A percentile compares a stretch with the other conserved stretches of the same genome.
Evolutionary conservation across 2,113 vertebrate genomes (phyloP).

Genomic region (Pyxicephalus adspersus): DNA sequence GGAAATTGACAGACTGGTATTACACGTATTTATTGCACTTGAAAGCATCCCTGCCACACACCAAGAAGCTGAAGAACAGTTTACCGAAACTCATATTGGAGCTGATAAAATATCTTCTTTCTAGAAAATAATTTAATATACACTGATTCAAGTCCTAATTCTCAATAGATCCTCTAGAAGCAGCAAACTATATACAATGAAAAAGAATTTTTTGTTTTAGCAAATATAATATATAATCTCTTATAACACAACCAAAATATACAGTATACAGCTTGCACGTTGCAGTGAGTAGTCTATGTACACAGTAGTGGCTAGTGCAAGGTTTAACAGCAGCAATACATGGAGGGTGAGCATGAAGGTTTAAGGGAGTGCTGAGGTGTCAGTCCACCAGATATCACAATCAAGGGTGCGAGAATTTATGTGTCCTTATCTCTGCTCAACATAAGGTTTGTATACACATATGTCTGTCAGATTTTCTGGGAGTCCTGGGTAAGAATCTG

Average conservation of each 20-base stretch:
- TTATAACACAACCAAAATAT: slow-evolving; percentile 60
- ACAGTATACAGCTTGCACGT: slow-evolving; percentile 51
- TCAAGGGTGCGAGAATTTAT: no score
- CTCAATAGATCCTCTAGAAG: slow-evolving; percentile 62
- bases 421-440: no score
- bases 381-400: no score
- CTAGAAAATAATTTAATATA: slow-evolving; percentile 71
- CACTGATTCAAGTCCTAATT: slow-evolving; percentile 66
- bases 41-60: slow-evolving; percentile 64
- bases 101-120: slow-evolving; percentile 71
- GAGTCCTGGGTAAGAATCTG: no score
- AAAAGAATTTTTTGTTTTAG: slow-evolving; percentile 64
- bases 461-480: no score
- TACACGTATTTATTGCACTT: slow-evolving; percentile 70
- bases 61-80: slow-evolving; percentile 66
- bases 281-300: slow-evolving; percentile 41
- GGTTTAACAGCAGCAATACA: slow-evolving; percentile 65
- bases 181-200: slow-evolving; percentile 66
- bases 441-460: no score
- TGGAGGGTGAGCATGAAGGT: neutral
- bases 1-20: slow-evolving; percentile 54
- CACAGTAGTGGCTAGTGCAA: slow-evolving; percentile 67
- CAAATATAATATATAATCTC: slow-evolving; percentile 68
- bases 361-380: neutral
- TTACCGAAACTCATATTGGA: slow-evolving; percentile 59